Percentiles rank a stretch among this genome's conserved stretches.
Evolutionary conservation across 2,797 vertebrate species (phyloP).

Genomic region (Acropternis orthonyx): DNA sequence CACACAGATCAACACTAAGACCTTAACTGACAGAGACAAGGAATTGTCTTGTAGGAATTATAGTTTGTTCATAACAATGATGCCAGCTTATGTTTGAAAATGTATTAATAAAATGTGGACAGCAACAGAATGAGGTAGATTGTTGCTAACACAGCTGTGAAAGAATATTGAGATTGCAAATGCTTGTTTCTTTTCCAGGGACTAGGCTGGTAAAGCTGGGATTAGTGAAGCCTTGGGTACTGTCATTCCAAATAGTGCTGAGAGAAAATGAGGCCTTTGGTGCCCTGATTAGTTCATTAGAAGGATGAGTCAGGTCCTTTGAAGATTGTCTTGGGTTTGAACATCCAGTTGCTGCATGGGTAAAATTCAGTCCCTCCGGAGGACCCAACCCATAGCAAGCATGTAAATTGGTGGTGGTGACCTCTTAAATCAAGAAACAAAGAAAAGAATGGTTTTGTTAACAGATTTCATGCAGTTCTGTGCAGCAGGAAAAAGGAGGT

Average conservation of each 20-base stretch:
- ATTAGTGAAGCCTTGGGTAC: not conserved
- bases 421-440: not conserved
- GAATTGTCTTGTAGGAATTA: not conserved
- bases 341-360: not conserved
- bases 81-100: not conserved
- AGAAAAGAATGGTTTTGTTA: not conserved
- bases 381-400: not conserved
- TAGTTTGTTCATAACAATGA: not conserved
- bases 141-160: not conserved
- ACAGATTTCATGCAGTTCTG: not conserved
- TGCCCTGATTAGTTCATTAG: not conserved
- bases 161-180: not conserved
- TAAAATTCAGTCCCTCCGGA: not conserved
- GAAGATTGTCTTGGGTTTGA: not conserved
- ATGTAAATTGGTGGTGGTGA: not conserved
- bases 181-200: not conserved
- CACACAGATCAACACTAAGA: not conserved
- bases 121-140: not conserved
- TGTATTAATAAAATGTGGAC: not conserved
- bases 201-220: not conserved
- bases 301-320: not conserved
- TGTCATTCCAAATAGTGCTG: not conserved
- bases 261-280: not conserved
- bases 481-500: not conserved
- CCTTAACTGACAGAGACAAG: not conserved